Percentiles rank a stretch among this genome's conserved stretches.
phyloP scores from a whole-genome alignment of 2,797 vertebrate species.

The Botia almorhae region DNA sequence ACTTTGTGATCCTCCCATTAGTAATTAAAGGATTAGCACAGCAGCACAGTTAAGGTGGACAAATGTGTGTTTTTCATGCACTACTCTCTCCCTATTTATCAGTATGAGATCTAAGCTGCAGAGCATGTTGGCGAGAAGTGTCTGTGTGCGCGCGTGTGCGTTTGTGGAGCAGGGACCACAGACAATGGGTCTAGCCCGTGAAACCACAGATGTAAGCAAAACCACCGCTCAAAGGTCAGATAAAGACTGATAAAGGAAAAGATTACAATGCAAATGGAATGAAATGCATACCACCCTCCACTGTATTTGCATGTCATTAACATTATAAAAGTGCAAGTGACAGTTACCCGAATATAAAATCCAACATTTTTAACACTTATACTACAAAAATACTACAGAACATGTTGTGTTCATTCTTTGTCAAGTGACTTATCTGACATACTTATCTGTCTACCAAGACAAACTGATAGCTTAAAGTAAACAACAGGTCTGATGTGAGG shows the following conservation, averaged over 20 bases:
- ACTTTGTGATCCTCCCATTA: not conserved
- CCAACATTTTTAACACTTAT: not conserved
- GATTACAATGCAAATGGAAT: not conserved
- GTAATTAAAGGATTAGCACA: not conserved
- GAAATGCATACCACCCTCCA: not conserved
- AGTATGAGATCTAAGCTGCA: conserved; percentile 4
- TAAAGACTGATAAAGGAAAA: conserved; percentile 21
- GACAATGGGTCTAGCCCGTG: conserved; percentile 11
- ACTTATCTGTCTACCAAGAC: not conserved
- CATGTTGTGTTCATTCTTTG: not conserved
- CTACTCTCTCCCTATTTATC: not conserved
- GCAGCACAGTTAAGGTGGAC: too few species aligned
- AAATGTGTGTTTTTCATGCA: not conserved
- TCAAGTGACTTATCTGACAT: not conserved
- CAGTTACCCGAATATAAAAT: not conserved
- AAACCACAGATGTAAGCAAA: conserved; percentile 38
- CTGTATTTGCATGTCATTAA: not conserved
- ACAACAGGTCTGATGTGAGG: not conserved
- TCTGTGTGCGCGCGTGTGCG: not conserved
- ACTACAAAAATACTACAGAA: conserved; percentile 1
- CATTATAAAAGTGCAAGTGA: not conserved
- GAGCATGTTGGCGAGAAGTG: not conserved
- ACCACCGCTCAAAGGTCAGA: conserved; percentile 18
- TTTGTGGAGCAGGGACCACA: conserved; percentile 9
- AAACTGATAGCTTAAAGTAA: not conserved